Percentiles rank a stretch among this genome's conserved stretches.
phyloP scores from a whole-genome alignment of 2,113 vertebrate genomes.

The Mormoops blainvillei region DNA sequence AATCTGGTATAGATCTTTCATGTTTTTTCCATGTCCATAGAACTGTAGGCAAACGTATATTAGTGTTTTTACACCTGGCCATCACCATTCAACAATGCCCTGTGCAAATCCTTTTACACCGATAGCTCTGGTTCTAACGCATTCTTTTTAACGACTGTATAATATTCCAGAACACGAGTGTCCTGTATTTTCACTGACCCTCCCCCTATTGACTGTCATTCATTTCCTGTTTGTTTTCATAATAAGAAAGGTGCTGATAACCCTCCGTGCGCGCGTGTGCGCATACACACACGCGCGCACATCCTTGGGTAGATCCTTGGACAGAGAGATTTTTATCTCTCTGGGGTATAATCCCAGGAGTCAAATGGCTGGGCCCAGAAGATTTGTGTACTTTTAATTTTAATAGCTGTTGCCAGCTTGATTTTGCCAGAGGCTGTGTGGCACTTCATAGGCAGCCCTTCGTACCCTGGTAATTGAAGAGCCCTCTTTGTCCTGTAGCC shows the following conservation, averaged over 20 bases:
- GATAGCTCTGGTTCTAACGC: accelerated
- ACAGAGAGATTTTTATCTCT: background rate
- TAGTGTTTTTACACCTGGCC: background rate
- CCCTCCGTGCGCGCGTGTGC: no score
- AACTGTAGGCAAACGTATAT: background rate
- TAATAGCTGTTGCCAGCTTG: background rate
- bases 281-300: accelerated
- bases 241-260: accelerated
- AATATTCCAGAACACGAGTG: background rate
- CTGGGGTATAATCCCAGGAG: background rate
- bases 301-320: no score
- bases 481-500: background rate
- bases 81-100: accelerated
- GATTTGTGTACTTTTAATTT: background rate
- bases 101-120: background rate
- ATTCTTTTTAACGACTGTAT: background rate
- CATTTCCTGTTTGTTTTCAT: background rate
- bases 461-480: background rate
- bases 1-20: accelerated
- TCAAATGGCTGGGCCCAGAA: background rate
- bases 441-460: background rate
- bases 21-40: no score
- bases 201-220: accelerated
- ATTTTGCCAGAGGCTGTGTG: background rate
- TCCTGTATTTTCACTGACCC: accelerated